These are phyloP conservation scores for Brachypalpus laphriformis DNA, from an alignment of 2,888 invertebrate genomes.

Conservation along the genomic window DNA sequence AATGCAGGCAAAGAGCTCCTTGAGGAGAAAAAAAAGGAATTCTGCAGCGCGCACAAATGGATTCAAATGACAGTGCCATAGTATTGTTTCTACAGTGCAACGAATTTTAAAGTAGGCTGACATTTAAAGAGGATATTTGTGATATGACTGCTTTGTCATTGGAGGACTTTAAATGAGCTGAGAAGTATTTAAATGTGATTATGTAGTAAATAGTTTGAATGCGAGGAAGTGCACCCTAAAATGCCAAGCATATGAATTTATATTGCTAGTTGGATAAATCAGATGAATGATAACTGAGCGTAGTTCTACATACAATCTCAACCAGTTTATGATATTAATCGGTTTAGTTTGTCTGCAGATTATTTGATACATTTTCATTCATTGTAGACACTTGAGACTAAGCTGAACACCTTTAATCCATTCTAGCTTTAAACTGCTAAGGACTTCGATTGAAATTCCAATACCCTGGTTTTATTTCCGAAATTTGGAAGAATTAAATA, in stretches of 20 bases:
- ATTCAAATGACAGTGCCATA: constrained; percentile 28
- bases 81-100: constrained; percentile 30
- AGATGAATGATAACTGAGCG: no score
- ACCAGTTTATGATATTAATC: no score
- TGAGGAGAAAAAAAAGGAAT: neutral
- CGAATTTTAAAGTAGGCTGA: constrained; percentile 46
- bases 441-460: no score
- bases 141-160: constrained; percentile 24
- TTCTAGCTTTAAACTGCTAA: no score
- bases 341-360: no score
- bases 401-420: no score
- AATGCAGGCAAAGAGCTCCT: constrained; percentile 7
- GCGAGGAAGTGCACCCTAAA: neutral
- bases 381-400: no score
- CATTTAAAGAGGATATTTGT: constrained; percentile 42
- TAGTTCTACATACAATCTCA: no score
- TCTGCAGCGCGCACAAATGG: constrained; percentile 35
- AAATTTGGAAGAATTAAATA: no score
- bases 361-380: no score
- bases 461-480: no score
- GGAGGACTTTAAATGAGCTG: constrained; percentile 40
- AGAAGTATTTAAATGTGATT: constrained; percentile 35
- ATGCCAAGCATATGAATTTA: neutral
- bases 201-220: neutral
- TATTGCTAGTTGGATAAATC: no score